These are phyloP conservation scores for Euphydryas editha DNA, from an alignment of 2,888 invertebrate species.

Conservation along the genomic window DNA sequence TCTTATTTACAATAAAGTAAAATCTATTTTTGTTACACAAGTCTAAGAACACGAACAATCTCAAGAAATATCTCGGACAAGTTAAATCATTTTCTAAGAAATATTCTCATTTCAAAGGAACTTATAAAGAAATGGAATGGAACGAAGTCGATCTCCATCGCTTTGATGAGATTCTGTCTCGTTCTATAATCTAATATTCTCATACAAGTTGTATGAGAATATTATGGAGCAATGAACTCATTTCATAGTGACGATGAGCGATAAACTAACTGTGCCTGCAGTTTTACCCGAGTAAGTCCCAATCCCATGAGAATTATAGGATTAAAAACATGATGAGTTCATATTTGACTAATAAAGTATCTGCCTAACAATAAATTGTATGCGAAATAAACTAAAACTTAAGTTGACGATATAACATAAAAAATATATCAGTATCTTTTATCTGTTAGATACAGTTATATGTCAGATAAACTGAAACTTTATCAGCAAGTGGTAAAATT, in stretches of 20 bases:
- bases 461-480: no score
- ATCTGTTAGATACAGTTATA: no score
- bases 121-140: constrained; percentile 25
- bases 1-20: background rate
- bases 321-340: no score
- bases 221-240: background rate
- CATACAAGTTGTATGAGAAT: background rate
- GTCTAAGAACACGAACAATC: background rate
- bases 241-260: background rate
- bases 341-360: no score
- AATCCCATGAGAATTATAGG: no score
- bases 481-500: no score
- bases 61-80: background rate
- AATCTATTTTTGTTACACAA: background rate
- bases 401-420: no score
- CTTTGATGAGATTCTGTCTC: constrained; percentile 16
- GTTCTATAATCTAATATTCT: background rate
- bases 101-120: constrained; percentile 14
- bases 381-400: no score
- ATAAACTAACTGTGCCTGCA: background rate
- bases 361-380: no score
- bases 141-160: constrained; percentile 15
- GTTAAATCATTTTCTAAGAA: constrained; percentile 15
- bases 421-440: no score
- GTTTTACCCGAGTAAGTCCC: no score